Evolutionary conservation across 2,888 invertebrate species (phyloP).

Genomic region (Himalopsyche japonica): DNA sequence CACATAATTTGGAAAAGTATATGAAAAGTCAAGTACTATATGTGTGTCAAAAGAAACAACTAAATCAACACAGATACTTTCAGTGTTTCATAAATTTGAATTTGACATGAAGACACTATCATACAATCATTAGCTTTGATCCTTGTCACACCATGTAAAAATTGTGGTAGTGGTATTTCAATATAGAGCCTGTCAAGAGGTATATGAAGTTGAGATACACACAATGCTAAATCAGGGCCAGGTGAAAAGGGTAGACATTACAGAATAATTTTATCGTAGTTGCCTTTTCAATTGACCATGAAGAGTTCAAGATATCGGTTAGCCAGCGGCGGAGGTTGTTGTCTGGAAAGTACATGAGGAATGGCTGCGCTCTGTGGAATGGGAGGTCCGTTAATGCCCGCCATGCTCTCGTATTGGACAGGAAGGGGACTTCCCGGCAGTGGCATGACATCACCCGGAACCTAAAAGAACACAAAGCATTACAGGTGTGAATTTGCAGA

Average conservation of each 20-base stretch:
- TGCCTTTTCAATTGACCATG: conserved; percentile 31
- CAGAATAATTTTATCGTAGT: neutral
- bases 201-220: neutral
- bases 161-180: neutral
- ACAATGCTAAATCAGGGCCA: neutral
- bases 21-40: too few relatives aligned
- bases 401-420: conserved; percentile 31
- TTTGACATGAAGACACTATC: too few relatives aligned
- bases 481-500: too few relatives aligned
- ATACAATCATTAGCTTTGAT: neutral
- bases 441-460: conserved; percentile 34
- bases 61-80: too few relatives aligned
- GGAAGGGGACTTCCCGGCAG: conserved; percentile 35
- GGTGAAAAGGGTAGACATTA: neutral
- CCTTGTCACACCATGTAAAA: neutral
- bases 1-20: too few relatives aligned
- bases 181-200: too few relatives aligned
- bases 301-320: conserved; percentile 35
- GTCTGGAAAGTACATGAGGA: conserved; percentile 2
- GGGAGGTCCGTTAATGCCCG: conserved; percentile 6
- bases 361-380: conserved; percentile 9
- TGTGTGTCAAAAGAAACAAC: too few relatives aligned
- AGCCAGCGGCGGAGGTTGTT: conserved; percentile 16
- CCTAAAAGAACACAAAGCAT: conserved; percentile 15
- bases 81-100: too few relatives aligned